Evolutionary conservation across 2,888 invertebrate species (phyloP), one percentile per base, ranked within the genome.

Genomic region (Byasa hedistus): DNA sequence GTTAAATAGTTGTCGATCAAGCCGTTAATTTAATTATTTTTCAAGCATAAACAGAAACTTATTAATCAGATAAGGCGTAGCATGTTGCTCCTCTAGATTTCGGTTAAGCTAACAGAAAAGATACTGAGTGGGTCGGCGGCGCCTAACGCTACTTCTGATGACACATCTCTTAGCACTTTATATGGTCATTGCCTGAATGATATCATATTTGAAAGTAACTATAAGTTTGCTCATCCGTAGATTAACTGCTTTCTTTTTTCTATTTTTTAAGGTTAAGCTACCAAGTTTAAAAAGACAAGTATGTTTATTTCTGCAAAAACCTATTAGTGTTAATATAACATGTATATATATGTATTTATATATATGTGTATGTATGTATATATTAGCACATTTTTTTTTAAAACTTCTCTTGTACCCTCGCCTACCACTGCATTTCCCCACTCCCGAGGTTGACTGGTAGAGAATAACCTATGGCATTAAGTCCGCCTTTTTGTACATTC

Each of bases 1-100:
- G 48, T 52, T 21, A 52, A 21, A 19, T 2, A 21, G 21, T 3
- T 4, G 52, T 52, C 1, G 10, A 52, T 52, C 22, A 56, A 62
- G 48, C 5, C 56, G 44, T 56, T 62, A 23, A 56, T 56, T 48
- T n/a, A 23, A 44, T 44, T 44, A 2, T 15, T 44, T 23, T 52
- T 23, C 39, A 10, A 68, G 70, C 54, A 60, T 59, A 69, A 69
- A 70, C 65, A 69, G 52, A 61, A 66, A 65, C 60, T 21, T 56
- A 61, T 52, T 66, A 72, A 73, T 54, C 57, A 62, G 62, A 66
- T 62, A 68, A 69, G 69, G 70, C 69, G 72, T 74, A 80, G 80
- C 83, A 81, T 85, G 74, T 82, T 86, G 84, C 79, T 82, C 85
- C 79, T 79, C 74, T 72, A 81, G 78, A 84, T 84, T 76, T 76